Evolutionary conservation across 1,140 invertebrate species (phyloP).

Genomic region (Protaetia brevitarsis): DNA sequence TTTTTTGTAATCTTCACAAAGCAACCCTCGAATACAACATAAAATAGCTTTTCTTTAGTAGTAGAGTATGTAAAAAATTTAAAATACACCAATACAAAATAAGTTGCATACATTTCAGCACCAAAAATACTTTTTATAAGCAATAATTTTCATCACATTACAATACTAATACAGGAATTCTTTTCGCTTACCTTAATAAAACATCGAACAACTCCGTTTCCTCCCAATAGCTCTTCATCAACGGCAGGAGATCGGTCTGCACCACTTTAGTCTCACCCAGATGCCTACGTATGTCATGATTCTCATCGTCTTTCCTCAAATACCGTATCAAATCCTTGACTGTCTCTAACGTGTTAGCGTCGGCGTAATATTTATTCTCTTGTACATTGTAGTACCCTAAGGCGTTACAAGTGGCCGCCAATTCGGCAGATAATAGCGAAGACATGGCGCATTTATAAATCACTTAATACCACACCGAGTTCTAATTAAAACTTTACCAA

Average conservation of each 20-base stretch:
- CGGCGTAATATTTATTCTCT: slow-evolving; percentile 63
- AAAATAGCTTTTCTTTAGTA: no score
- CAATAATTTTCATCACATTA: not conserved
- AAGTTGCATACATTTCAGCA: no score
- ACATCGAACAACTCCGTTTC: slow-evolving; percentile 81
- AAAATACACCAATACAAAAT: no score
- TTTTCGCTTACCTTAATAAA: slow-evolving; percentile 63
- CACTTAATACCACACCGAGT: not conserved
- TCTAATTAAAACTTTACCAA: slow-evolving; percentile 15
- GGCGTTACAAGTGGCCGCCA: slow-evolving; percentile 72
- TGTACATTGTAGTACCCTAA: slow-evolving; percentile 65
- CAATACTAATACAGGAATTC: no score
- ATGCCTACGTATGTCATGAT: slow-evolving; percentile 80
- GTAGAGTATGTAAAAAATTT: no score
- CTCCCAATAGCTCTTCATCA: slow-evolving; percentile 74
- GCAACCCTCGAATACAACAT: no score
- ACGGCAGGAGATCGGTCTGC: slow-evolving; percentile 84
- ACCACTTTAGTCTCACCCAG: slow-evolving; percentile 85
- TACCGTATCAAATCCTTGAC: slow-evolving; percentile 89
- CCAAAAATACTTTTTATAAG: not conserved
- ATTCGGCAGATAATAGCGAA: slow-evolving; percentile 61
- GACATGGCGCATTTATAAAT: slow-evolving; percentile 47
- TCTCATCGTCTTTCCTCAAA: slow-evolving; percentile 78
- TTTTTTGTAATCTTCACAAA: no score
- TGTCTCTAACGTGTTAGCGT: slow-evolving; percentile 64